phyloP scores from a whole-genome alignment of 23 tunicate genomes.

The Ciona savignyi region DNA sequence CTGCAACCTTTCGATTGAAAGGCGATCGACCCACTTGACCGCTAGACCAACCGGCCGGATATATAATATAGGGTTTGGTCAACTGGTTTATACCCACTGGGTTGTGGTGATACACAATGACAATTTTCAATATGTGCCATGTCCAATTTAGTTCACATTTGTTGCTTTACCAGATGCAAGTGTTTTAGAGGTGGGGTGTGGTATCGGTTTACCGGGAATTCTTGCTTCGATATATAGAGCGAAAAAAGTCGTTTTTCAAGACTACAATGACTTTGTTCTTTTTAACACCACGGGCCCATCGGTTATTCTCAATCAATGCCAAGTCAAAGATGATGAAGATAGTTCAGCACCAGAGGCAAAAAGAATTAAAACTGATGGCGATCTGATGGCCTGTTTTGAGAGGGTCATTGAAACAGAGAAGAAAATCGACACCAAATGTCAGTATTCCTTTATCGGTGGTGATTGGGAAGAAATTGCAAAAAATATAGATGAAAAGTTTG shows the following conservation, averaged over 20 bases:
- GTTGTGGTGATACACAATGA: too few species aligned
- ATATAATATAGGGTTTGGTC: too few species aligned
- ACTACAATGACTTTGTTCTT: conserved; percentile 32
- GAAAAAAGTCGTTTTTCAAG: conserved; percentile 10
- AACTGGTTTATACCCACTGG: too few species aligned
- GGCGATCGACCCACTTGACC: too few species aligned
- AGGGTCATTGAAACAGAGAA: not conserved
- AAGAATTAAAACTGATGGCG: not conserved
- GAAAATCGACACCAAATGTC: not conserved
- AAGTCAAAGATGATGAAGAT: too few species aligned
- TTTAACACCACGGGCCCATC: conserved; percentile 51
- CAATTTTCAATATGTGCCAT: too few species aligned
- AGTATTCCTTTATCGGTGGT: conserved; percentile 37
- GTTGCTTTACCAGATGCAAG: conserved; percentile 2
- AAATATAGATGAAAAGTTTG: conserved; percentile 22
- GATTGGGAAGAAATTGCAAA: conserved; percentile 32
- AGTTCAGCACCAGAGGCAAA: not conserved
- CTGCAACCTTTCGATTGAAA: too few species aligned
- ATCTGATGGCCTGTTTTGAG: not conserved
- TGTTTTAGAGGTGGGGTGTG: conserved; percentile 83
- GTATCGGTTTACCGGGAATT: conserved; percentile 67
- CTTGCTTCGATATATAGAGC: conserved; percentile 26
- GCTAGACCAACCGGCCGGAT: too few species aligned
- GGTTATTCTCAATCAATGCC: not conserved
- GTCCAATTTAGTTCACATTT: too few species aligned